Percentiles rank a stretch among this genome's conserved stretches.
Evolutionary conservation across 2,113 vertebrate genomes (phyloP).

Genomic region (Microcebus lehilahytsara): DNA sequence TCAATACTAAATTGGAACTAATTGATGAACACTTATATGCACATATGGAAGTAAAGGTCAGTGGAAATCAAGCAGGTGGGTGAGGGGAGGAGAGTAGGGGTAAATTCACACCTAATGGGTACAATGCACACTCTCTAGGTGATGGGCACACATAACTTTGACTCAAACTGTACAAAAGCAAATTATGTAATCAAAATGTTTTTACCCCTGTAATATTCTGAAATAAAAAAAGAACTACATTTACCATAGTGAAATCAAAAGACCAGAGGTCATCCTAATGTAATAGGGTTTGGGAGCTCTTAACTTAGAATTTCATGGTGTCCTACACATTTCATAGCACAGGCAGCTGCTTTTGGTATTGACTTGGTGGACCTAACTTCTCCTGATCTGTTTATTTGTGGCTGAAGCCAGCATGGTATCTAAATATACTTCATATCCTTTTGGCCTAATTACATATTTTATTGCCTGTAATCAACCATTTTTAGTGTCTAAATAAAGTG

Average conservation of each 20-base stretch:
- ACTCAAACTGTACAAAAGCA: too few species aligned
- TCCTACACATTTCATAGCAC: background rate
- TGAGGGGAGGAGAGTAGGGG: too few species aligned
- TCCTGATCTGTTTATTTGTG: background rate
- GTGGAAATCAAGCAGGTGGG: too few species aligned
- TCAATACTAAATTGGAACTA: too few species aligned
- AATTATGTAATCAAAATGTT: too few species aligned
- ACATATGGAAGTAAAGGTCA: too few species aligned
- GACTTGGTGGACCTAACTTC: background rate
- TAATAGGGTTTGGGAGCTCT: background rate
- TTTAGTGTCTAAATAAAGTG: conserved; percentile 26
- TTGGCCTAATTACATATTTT: conserved; percentile 24
- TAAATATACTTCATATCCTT: conserved; percentile 34
- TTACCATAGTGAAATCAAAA: background rate
- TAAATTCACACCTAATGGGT: too few species aligned
- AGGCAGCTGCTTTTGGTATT: background rate
- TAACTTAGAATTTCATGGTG: background rate
- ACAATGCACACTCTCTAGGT: too few species aligned
- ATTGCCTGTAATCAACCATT: background rate
- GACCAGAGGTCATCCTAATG: background rate
- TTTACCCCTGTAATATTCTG: too few species aligned
- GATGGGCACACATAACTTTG: too few species aligned
- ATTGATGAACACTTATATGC: too few species aligned
- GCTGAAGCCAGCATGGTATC: background rate
- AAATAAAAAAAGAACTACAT: background rate